Percentiles rank a stretch among this genome's conserved stretches.
These are phyloP conservation scores for Cotesia vestalis DNA, from an alignment of 1,140 invertebrate genomes.

Conservation along the genomic window DNA sequence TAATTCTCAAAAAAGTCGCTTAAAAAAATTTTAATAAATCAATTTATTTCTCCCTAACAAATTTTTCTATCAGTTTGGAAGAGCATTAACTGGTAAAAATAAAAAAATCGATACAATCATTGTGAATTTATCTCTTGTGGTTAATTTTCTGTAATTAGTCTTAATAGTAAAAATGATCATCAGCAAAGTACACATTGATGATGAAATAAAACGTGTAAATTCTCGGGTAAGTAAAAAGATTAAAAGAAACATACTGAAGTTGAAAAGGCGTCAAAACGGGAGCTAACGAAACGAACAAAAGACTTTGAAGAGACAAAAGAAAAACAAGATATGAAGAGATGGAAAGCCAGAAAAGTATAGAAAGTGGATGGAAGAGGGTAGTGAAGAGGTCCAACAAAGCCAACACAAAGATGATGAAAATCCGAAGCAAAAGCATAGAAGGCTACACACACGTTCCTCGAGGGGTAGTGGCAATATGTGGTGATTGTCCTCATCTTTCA, in stretches of 20 bases:
- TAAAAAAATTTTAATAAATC: too few relatives aligned
- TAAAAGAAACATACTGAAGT: neutral
- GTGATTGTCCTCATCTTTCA: constrained; percentile 46
- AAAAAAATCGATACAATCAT: too few relatives aligned
- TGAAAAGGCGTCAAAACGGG: constrained; percentile 22
- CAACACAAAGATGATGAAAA: neutral
- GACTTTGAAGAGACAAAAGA: constrained; percentile 7
- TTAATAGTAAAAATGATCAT: too few relatives aligned
- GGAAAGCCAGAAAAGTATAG: neutral
- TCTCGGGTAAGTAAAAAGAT: neutral
- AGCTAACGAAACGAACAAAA: constrained; percentile 30
- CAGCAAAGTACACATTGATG: too few relatives aligned
- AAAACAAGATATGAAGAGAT: constrained; percentile 5
- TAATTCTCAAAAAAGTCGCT: too few relatives aligned
- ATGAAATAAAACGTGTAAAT: too few relatives aligned
- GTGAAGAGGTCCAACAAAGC: constrained; percentile 10
- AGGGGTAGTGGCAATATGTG: constrained; percentile 39
- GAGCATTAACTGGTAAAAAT: too few relatives aligned
- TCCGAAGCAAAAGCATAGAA: too few relatives aligned
- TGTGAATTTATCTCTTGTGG: too few relatives aligned
- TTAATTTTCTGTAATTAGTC: too few relatives aligned
- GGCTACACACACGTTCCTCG: constrained; percentile 7
- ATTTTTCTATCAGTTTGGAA: too few relatives aligned
- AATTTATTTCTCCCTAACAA: too few relatives aligned
- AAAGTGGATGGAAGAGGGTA: constrained; percentile 8